Evolutionary conservation across 2,113 vertebrate species (phyloP).

Genomic region (Tachuris rubrigastra): DNA sequence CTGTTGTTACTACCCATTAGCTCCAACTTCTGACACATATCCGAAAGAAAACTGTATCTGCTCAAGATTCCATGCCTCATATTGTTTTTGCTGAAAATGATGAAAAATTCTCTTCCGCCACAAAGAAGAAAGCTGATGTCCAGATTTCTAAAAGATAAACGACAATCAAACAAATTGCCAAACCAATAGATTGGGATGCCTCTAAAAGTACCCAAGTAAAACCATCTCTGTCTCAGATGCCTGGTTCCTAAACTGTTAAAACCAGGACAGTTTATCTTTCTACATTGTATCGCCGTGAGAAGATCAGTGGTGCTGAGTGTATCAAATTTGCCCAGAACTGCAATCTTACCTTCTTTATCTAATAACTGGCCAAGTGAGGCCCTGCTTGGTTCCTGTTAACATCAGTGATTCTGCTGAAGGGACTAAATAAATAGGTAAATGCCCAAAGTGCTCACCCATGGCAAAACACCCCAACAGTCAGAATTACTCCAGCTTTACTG

Average conservation of each 20-base stretch:
- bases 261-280: not conserved
- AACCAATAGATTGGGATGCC: not conserved
- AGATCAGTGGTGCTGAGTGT: not conserved
- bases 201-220: not conserved
- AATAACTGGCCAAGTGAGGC: not conserved
- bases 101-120: not conserved
- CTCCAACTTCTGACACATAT: not conserved
- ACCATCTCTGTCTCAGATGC: not conserved
- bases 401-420: not conserved
- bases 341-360: not conserved
- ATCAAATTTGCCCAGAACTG: not conserved
- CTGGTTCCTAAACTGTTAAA: not conserved
- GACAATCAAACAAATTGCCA: not conserved
- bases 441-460: not conserved
- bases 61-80: not conserved
- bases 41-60: not conserved
- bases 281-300: not conserved
- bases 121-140: not conserved
- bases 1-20: not conserved
- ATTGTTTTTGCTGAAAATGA: not conserved
- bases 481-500: not conserved
- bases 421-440: not conserved
- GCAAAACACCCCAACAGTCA: not conserved
- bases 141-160: not conserved
- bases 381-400: not conserved